Conservation (phyloP, 2,797 vertebrate genomes). For the Muscicapa comitata region DNA sequence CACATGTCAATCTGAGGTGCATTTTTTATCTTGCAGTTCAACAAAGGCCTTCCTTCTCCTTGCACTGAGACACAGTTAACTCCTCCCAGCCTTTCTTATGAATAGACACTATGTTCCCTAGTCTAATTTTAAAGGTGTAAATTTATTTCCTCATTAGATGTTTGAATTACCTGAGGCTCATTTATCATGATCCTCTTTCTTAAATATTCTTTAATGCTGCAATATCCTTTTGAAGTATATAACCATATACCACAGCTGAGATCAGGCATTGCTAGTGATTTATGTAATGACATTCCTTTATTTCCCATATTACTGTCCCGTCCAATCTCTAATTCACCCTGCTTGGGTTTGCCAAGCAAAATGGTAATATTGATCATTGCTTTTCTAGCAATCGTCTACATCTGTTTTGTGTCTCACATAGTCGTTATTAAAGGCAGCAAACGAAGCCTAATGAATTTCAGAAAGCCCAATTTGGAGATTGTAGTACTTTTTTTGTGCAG, state of each 20-base stretch:
- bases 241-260: neutral
- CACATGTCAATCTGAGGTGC: neutral
- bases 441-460: neutral
- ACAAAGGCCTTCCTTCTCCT: neutral
- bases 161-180: neutral
- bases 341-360: neutral
- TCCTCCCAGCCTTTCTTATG: neutral
- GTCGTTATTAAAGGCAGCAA: neutral
- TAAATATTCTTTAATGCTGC: neutral
- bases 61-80: neutral
- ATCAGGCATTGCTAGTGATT: neutral
- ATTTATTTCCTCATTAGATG: neutral
- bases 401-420: neutral
- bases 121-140: neutral
- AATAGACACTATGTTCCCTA: neutral
- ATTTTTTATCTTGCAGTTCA: neutral
- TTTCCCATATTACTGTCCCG: neutral
- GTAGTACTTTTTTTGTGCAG: neutral
- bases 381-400: neutral
- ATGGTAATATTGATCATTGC: neutral
- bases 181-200: neutral
- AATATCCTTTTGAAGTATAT: neutral
- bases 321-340: neutral
- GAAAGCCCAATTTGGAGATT: neutral
- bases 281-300: neutral